Percentiles rank a stretch among this genome's conserved stretches.
Evolutionary conservation across 2,113 vertebrate species (phyloP).

Genomic region (Elanoides forficatus): DNA sequence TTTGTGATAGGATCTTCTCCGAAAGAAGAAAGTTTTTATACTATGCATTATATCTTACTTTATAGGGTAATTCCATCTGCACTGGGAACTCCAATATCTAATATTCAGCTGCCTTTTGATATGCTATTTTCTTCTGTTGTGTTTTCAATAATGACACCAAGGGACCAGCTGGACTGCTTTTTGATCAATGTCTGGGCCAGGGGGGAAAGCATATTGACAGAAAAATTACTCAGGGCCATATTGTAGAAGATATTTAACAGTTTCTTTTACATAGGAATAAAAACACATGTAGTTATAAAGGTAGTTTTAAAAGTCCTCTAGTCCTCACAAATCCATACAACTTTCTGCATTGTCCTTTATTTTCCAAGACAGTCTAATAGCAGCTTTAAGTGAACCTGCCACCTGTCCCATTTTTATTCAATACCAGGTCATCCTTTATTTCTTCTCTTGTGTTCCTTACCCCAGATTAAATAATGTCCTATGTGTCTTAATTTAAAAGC

Average conservation of each 20-base stretch:
- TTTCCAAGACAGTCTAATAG: neutral
- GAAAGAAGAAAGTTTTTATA: neutral
- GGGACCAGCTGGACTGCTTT: neutral
- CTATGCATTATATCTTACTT: neutral
- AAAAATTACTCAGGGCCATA: neutral
- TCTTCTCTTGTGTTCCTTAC: neutral
- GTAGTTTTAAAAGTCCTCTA: neutral
- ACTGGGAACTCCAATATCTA: neutral
- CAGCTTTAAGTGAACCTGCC: neutral
- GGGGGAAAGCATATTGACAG: neutral
- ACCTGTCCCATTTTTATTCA: neutral
- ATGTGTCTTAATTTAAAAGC: neutral
- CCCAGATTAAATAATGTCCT: neutral
- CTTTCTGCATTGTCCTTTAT: neutral
- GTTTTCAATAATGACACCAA: neutral
- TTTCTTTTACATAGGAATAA: neutral
- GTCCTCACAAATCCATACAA: neutral
- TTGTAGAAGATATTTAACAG: neutral
- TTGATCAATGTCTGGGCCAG: neutral
- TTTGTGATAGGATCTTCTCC: neutral
- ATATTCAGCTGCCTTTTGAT: neutral
- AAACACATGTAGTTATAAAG: neutral
- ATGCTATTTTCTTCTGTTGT: neutral
- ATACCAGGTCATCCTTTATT: neutral
- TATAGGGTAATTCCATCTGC: neutral